Percentiles rank a stretch among this genome's conserved stretches.
These are phyloP conservation scores for Ephydatia muelleri DNA, from an alignment of 37 sponge, comb jelly and placozoan genomes.

Conservation along the genomic window DNA sequence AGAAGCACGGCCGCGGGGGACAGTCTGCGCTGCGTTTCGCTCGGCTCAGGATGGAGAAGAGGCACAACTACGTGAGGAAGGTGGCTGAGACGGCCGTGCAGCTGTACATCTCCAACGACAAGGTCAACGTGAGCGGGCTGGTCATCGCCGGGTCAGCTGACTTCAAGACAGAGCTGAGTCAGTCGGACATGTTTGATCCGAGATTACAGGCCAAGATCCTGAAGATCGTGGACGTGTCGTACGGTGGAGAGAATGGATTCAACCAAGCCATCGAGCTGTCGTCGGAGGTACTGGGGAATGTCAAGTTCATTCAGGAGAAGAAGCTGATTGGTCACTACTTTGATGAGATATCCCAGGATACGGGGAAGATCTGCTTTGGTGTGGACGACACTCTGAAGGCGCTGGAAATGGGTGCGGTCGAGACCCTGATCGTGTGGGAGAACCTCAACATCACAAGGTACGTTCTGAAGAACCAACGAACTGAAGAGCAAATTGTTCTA, in stretches of 20 bases:
- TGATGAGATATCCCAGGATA: constrained; percentile 99
- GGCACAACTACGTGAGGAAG: constrained; percentile 97
- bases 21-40: constrained; percentile 99
- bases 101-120: constrained; percentile 89
- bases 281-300: constrained; percentile 93
- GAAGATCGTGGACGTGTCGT: constrained; percentile 96
- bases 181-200: constrained; percentile 99
- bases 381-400: constrained; percentile 93
- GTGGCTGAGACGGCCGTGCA: constrained; percentile 97
- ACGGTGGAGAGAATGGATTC: constrained; percentile 99
- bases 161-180: constrained; percentile 97
- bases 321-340: constrained; percentile 97
- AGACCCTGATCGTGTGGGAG: constrained; percentile 99
- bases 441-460: constrained; percentile 88
- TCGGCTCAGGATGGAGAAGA: constrained; percentile 93
- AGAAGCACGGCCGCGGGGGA: constrained; percentile 98
- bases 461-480: constrained; percentile 83
- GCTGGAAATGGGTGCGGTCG: constrained; percentile 94
- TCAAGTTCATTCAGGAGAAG: constrained; percentile 99
- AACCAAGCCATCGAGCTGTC: constrained; percentile 99
- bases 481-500: constrained; percentile 81
- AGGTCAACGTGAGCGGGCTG: constrained; percentile 92
- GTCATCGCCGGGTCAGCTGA: constrained; percentile 98
- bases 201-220: constrained; percentile 86
- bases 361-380: constrained; percentile 97